Evolutionary conservation across 1,140 invertebrate species (phyloP).

Genomic region (Hestina assimilis): DNA sequence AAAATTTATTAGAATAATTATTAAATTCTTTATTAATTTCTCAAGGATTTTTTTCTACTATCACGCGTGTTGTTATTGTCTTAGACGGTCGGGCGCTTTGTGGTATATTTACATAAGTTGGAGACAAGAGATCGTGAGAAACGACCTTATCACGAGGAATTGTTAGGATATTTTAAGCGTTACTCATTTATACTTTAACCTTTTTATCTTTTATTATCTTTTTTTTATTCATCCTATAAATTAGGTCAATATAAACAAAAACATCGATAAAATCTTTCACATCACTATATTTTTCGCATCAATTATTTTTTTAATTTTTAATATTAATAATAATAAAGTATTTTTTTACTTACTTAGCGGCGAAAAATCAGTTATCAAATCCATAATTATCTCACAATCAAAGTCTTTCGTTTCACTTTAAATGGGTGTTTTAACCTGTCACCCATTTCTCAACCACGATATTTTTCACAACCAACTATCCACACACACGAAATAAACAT

Average conservation of each 20-base stretch:
- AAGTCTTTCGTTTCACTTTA: slow-evolving; percentile 62
- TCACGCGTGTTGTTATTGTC: too few relatives aligned
- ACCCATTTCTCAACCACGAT: slow-evolving; percentile 63
- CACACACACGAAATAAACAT: slow-evolving; percentile 24
- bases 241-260: not conserved
- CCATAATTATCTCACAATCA: slow-evolving; percentile 46
- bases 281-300: too few relatives aligned
- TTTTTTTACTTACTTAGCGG: slow-evolving; percentile 50
- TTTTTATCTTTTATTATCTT: not conserved
- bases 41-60: too few relatives aligned
- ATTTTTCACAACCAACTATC: slow-evolving; percentile 23
- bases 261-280: not conserved
- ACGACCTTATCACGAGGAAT: slow-evolving; percentile 19
- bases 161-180: slow-evolving; percentile 8
- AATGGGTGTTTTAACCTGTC: slow-evolving; percentile 64
- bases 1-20: too few relatives aligned
- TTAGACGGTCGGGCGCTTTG: too few relatives aligned
- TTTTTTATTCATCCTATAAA: not conserved
- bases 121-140: slow-evolving; percentile 24
- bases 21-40: too few relatives aligned
- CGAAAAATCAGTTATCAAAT: slow-evolving; percentile 62
- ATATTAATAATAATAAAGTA: not conserved
- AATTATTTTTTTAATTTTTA: too few relatives aligned
- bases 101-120: too few relatives aligned
- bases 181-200: slow-evolving; percentile 2